Conservation (phyloP, 2,797 vertebrate species). For the Tokudaia tokunoshimensis region DNA sequence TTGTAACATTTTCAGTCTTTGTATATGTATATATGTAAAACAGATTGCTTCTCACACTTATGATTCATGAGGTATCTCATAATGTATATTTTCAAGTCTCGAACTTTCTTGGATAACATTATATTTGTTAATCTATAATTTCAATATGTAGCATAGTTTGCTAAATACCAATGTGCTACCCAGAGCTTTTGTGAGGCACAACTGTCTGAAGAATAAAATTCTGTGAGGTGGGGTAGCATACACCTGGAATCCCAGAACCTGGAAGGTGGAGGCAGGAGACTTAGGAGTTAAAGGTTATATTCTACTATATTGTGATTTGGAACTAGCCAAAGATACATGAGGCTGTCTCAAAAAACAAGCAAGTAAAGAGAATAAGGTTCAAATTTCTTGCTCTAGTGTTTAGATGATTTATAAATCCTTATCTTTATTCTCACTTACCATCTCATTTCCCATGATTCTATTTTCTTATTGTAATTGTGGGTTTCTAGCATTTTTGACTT, state of each 20-base stretch:
- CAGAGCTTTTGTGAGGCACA: neutral
- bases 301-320: neutral
- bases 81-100: neutral
- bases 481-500: neutral
- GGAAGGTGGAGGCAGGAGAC: neutral
- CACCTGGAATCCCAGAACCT: neutral
- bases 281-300: neutral
- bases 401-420: neutral
- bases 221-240: neutral
- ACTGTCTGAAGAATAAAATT: neutral
- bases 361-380: neutral
- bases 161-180: neutral
- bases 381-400: neutral
- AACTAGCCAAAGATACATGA: neutral
- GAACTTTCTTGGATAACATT: neutral
- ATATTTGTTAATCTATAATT: neutral
- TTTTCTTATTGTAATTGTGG: constrained; percentile 23
- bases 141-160: neutral
- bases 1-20: neutral
- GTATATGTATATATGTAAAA: neutral
- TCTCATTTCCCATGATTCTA: neutral
- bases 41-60: constrained; percentile 6
- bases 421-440: neutral
- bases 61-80: neutral
- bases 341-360: neutral